phyloP scores from a whole-genome alignment of 2,797 vertebrate genomes.

The Tokudaia muenninki region DNA sequence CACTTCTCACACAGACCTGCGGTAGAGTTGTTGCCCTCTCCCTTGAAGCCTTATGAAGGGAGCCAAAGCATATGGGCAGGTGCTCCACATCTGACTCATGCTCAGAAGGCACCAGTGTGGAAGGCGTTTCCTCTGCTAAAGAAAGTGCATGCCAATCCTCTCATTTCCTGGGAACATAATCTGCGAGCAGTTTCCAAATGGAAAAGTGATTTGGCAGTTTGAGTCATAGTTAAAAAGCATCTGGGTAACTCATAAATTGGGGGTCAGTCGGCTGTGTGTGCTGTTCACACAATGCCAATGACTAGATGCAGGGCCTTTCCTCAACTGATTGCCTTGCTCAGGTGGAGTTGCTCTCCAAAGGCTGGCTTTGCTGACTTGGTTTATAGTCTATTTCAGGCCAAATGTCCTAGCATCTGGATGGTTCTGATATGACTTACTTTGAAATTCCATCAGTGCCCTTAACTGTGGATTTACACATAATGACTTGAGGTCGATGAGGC shows the following conservation, averaged over 20 bases:
- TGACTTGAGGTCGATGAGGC: background rate
- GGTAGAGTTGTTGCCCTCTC: background rate
- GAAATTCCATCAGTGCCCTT: background rate
- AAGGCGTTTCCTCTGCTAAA: background rate
- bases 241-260: slow-evolving; percentile 68
- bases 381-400: background rate
- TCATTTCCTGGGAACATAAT: slow-evolving; percentile 72
- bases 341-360: slow-evolving; percentile 25
- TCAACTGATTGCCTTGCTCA: background rate
- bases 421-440: background rate
- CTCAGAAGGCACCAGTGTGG: background rate
- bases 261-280: slow-evolving; percentile 51
- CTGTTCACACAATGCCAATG: background rate
- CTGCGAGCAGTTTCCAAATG: slow-evolving; percentile 64
- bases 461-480: background rate
- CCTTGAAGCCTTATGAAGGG: background rate
- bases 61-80: background rate
- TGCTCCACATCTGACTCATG: too few relatives aligned
- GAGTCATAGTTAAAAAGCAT: slow-evolving; percentile 71
- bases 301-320: slow-evolving; percentile 4
- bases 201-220: slow-evolving; percentile 75
- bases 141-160: slow-evolving; percentile 37
- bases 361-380: background rate
- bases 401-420: background rate
- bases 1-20: rapidly evolving